Evolutionary conservation across 2,888 invertebrate species (phyloP).

Genomic region (Lampropteryx suffumata): DNA sequence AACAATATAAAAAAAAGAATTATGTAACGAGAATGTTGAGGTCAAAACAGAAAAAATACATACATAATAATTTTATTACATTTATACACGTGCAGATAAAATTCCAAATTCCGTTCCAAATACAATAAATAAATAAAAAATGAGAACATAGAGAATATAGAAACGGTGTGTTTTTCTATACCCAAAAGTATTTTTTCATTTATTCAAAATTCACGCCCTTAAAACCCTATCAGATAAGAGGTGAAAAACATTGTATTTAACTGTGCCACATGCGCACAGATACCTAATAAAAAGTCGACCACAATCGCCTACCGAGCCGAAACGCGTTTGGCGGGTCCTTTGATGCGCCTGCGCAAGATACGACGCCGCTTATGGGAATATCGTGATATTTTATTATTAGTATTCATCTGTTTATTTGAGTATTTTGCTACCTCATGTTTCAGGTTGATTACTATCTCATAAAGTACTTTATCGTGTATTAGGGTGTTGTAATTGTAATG

Average conservation of each 20-base stretch:
- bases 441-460: no score
- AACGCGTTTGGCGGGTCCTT: slow-evolving; percentile 47
- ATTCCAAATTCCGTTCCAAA: no score
- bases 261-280: slow-evolving; percentile 45
- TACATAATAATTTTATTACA: no score
- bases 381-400: slow-evolving; percentile 15
- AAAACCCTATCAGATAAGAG: slow-evolving; percentile 21
- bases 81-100: no score
- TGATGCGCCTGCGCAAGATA: slow-evolving; percentile 50
- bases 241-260: slow-evolving; percentile 31
- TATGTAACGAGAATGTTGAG: no score
- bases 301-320: slow-evolving; percentile 68
- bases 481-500: no score
- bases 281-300: slow-evolving; percentile 61
- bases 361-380: slow-evolving; percentile 21
- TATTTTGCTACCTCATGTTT: background rate
- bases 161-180: no score
- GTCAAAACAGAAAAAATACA: no score
- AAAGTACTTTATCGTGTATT: no score
- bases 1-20: no score
- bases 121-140: no score
- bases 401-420: slow-evolving; percentile 2
- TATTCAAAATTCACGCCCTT: background rate
- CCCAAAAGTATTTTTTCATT: background rate
- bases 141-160: no score